Evolutionary conservation across 2,797 vertebrate genomes (phyloP), one percentile per base, ranked within the genome.

Genomic region (Leuciscus waleckii): DNA sequence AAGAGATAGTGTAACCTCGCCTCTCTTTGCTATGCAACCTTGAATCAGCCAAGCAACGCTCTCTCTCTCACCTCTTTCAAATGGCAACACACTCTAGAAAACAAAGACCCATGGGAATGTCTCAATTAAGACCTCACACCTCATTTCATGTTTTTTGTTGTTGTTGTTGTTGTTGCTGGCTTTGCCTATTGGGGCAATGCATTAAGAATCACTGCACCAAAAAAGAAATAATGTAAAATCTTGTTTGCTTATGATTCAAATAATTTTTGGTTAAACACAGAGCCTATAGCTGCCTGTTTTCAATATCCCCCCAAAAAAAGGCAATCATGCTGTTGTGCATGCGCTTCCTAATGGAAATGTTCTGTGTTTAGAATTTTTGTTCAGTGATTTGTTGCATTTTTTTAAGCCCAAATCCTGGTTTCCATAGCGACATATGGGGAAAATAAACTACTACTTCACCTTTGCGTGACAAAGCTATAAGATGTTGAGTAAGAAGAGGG

Each of bases 1-100:
- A 88, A 91, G 32, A 90, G 85, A 83, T 90, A 91, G 70, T 90
- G 84, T 90, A 89, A 92, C 84, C 84, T 88, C 73, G 43, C 71
- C 46, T 80, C 49, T 83, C 63, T 84, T 58, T 74, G 83, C 74
- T 84, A 71, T 79, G 70, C 49, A 90, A 46, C 32, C 84, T 84
- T 90, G 88, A 89, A 35, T 91, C 83, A 88, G 79, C 51, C 85
- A 82, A 87, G 56, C 54, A 84, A 79, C 10, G 2, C 71, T 82
- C 21, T 75, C 63, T 78, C 61, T 76, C 71, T 73, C 49, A 56
- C 17, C 49, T 58, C 39, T 58, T 84, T 49, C 4, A 41, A 68
- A 69, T 4, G 17, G 54, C 74, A 77, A 41, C 32, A 77, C 49
- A 73, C 14, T 67, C 10, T 11, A 17, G 49, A 69, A 77, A 78